Percentiles rank a stretch among this genome's conserved stretches.
Conservation (phyloP, 2,888 invertebrate species). For the Phaedon cochleariae region DNA sequence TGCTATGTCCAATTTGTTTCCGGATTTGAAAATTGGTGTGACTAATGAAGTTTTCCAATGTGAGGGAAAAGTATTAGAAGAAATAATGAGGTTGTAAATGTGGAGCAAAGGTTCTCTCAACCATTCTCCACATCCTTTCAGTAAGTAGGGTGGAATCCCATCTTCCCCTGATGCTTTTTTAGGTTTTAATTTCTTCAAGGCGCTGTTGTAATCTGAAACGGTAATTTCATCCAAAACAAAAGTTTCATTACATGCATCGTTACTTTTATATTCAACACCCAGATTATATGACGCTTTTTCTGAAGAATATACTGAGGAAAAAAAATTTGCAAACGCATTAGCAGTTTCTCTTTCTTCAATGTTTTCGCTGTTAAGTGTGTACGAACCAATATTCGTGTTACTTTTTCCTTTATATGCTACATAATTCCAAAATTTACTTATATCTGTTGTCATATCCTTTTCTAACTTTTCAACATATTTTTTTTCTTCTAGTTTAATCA, state of each 20-base stretch:
- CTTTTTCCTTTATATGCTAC: neutral
- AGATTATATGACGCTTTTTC: neutral
- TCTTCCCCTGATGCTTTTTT: neutral
- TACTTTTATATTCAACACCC: neutral
- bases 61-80: neutral
- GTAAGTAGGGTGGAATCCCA: constrained; percentile 1
- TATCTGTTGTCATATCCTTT: neutral
- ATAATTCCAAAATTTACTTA: constrained; percentile 2
- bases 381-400: constrained; percentile 1
- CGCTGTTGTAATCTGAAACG: neutral
- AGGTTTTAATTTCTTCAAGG: neutral
- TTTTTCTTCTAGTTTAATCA: neutral
- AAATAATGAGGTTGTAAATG: neutral
- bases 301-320: neutral
- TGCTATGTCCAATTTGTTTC: neutral
- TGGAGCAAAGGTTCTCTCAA: neutral
- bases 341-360: constrained; percentile 4
- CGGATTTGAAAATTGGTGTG: neutral
- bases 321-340: constrained; percentile 7
- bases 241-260: neutral
- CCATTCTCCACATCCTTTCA: neutral
- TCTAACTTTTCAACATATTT: neutral
- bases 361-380: neutral
- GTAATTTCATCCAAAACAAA: neutral
- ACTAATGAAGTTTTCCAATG: neutral